Base-by-base conservation (phyloP, 2,888 invertebrate species). In the Andrena praecox region DNA sequence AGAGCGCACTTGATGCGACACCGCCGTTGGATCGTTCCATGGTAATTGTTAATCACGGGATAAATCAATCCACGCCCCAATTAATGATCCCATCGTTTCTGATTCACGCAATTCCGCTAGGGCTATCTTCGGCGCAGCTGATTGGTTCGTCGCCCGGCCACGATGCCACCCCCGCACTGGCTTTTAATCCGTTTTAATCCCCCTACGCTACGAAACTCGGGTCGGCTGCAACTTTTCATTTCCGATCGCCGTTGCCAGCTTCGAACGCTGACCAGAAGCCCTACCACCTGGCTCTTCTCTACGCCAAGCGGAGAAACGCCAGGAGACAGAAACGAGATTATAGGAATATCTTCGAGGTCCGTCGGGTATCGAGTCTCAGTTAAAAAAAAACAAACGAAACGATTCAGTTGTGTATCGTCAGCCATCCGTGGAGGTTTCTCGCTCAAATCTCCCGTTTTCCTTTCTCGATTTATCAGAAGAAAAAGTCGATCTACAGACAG, bases 1-100 rank as follows among this genome's bases (percentile, higher is more conserved):
- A 63, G 54, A 56, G 10, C 24, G 48, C 20, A 52, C 52, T 33
- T 31, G 29, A 6, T 24, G 33, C 1, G n/a, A 16, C 12, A 48
- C 27, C 73, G 54, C 29, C 52, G 16, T 12, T 42, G 33, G 33
- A 63, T 59, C 60, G 54, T 24, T 33, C 27, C 68, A 68, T 87
- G 86, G 84, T 91, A 89, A 91, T 91, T 88, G 89, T 91, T 90
- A 90, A 92, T 92, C 89, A 90, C 77, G 83, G 77, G 89, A 87
- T 91, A 91, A 91, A 92, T 92, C 91, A 89, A 90, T 91, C 86
- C 84, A 82, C 81, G 83, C 63, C 80, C 84, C 89, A 90, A 92
- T 92, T 90, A 91, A 87, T 85, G 88, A 88, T 77, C 71, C 76
- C 85, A 87, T 86, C 86, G 82, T 76, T 35, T 82, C 80, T 68